Conservation (phyloP, 2,113 vertebrate species). For the Microtus montanus region DNA sequence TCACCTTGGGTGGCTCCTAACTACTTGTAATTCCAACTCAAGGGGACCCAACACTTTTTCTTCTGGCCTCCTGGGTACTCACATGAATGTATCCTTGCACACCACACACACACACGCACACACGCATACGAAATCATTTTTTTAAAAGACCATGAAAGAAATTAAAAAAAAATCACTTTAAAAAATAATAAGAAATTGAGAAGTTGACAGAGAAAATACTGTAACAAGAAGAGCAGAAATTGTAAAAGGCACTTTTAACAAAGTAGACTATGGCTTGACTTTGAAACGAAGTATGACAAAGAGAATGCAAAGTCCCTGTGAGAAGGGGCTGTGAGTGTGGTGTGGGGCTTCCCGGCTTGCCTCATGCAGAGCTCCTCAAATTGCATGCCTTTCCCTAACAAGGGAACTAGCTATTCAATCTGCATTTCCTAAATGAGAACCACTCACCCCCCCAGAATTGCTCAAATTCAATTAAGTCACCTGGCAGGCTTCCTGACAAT, state of each 20-base stretch:
- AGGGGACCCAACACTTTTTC: background rate
- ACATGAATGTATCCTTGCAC: background rate
- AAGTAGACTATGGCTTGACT: background rate
- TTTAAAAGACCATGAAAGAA: background rate
- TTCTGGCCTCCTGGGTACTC: background rate
- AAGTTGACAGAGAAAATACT: background rate
- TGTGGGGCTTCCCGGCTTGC: accelerated
- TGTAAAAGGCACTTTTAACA: background rate
- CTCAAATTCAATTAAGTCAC: constrained; percentile 52
- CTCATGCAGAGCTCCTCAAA: background rate
- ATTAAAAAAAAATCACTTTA: background rate
- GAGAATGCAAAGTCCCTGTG: too few species aligned
- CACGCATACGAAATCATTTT: background rate
- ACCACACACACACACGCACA: background rate
- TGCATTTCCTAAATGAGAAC: constrained; percentile 48
- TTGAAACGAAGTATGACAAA: background rate
- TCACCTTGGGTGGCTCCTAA: background rate
- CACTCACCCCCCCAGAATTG: constrained; percentile 21
- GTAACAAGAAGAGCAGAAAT: background rate
- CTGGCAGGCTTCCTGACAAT: constrained; percentile 48
- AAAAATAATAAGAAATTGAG: background rate
- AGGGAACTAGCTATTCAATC: constrained; percentile 24
- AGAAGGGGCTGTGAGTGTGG: background rate
- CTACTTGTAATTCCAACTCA: background rate
- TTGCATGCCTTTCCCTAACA: background rate